phyloP scores from a whole-genome alignment of 2,113 vertebrate species.

The Girardinichthys multiradiatus region DNA sequence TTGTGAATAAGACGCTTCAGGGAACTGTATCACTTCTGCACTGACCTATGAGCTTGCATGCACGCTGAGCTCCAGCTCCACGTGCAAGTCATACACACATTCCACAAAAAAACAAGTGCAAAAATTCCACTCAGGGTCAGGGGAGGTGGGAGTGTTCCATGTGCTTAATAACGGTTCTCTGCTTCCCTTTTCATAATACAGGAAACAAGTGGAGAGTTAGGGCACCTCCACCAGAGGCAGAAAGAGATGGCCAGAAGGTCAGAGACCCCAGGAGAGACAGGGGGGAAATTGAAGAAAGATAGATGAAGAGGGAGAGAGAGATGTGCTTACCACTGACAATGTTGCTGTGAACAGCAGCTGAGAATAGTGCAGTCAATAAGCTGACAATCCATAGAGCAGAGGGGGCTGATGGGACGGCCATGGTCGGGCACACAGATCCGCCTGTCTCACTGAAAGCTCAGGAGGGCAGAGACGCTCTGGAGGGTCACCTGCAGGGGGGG shows the following conservation, averaged over 20 bases:
- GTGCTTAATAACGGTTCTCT: slow-evolving; percentile 69
- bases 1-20: not conserved
- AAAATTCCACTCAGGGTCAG: slow-evolving; percentile 63
- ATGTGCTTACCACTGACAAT: slow-evolving; percentile 70
- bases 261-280: slow-evolving; percentile 43
- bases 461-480: slow-evolving; percentile 64
- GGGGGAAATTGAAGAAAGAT: not conserved
- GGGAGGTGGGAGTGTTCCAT: slow-evolving; percentile 61
- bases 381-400: slow-evolving; percentile 67
- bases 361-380: slow-evolving; percentile 70
- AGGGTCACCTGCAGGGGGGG: slow-evolving; percentile 63
- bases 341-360: slow-evolving; percentile 74
- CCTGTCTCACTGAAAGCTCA: slow-evolving; percentile 68
- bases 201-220: slow-evolving; percentile 68
- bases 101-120: slow-evolving; percentile 62
- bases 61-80: slow-evolving; percentile 16
- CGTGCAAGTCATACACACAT: slow-evolving; percentile 63
- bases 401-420: slow-evolving; percentile 77
- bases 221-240: slow-evolving; percentile 35
- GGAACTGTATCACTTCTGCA: slow-evolving; percentile 2
- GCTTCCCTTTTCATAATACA: slow-evolving; percentile 68
- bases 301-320: slow-evolving; percentile 30
- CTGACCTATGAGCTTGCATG: slow-evolving; percentile 11
- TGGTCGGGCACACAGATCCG: slow-evolving; percentile 64
- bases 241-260: slow-evolving; percentile 49